Percentiles rank a stretch among this genome's conserved stretches.
Evolutionary conservation across 30 jellyfish, hydroid and myxozoan genomes (phyloP).

Genomic region (Nemopilema nomurai): DNA sequence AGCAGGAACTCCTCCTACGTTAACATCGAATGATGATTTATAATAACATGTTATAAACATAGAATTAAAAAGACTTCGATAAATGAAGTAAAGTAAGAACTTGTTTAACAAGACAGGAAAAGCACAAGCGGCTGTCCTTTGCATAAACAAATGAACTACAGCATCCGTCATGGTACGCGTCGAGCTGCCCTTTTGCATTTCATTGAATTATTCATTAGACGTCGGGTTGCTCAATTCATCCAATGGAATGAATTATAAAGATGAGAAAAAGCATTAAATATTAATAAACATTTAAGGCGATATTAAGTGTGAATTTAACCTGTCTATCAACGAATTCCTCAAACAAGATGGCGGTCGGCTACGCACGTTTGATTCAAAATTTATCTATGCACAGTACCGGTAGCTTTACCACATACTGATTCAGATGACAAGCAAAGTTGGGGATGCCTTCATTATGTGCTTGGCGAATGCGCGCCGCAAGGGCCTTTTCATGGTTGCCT

Average conservation of each 20-base stretch:
- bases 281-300: conserved; percentile 55
- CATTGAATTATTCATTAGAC: conserved; percentile 66
- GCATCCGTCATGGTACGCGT: conserved; percentile 39
- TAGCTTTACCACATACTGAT: conserved; percentile 5
- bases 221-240: conserved; percentile 80
- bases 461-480: not conserved
- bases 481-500: not conserved
- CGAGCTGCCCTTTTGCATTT: conserved; percentile 72
- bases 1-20: not conserved
- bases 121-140: conserved; percentile 55
- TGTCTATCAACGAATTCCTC: conserved; percentile 46
- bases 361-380: conserved; percentile 32
- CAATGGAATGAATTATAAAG: conserved; percentile 66
- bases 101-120: conserved; percentile 57
- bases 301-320: conserved; percentile 71
- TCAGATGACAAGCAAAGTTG: conserved; percentile 5
- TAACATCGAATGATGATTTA: not conserved
- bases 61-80: conserved; percentile 21
- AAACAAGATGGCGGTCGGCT: conserved; percentile 45
- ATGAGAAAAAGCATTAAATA: conserved; percentile 54
- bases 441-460: not conserved
- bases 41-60: conserved; percentile 58
- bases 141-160: conserved; percentile 41
- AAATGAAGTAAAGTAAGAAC: conserved; percentile 13
- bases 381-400: conserved; percentile 29